phyloP scores from a whole-genome alignment of 1,140 invertebrate genomes.

The Vanessa atalanta region DNA sequence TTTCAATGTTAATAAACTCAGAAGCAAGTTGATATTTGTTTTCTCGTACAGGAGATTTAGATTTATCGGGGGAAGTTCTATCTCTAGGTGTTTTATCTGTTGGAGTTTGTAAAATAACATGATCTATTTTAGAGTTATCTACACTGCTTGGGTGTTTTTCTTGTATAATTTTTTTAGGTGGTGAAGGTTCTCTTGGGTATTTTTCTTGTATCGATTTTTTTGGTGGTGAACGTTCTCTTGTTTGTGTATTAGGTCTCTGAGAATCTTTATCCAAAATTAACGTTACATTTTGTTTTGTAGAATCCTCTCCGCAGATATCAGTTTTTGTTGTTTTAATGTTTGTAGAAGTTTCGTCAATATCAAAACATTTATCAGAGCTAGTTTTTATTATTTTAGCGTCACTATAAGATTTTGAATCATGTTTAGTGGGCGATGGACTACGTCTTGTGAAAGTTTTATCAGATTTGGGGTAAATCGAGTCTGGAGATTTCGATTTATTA shows the following conservation, averaged over 20 bases:
- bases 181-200: constrained; percentile 1
- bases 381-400: neutral
- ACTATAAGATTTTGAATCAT: neutral
- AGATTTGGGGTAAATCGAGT: neutral
- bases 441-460: neutral
- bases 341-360: neutral
- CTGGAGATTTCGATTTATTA: neutral
- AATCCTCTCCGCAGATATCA: neutral
- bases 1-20: constrained; percentile 58
- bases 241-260: neutral
- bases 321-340: neutral
- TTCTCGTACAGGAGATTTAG: constrained; percentile 49
- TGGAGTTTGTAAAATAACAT: constrained; percentile 3
- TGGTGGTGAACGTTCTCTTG: constrained; percentile 11
- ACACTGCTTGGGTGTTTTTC: neutral
- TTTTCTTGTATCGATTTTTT: constrained; percentile 12
- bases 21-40: constrained; percentile 48
- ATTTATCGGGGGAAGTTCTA: constrained; percentile 52
- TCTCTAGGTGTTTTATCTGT: constrained; percentile 41
- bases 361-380: neutral
- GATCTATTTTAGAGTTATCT: neutral
- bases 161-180: neutral
- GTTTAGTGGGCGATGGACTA: neutral
- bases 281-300: neutral
- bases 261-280: neutral